A percentile compares a stretch with the other conserved stretches of the same genome.
Evolutionary conservation across 2,797 vertebrate species (phyloP).

Genomic region (Sebastes kiyomatsui): DNA sequence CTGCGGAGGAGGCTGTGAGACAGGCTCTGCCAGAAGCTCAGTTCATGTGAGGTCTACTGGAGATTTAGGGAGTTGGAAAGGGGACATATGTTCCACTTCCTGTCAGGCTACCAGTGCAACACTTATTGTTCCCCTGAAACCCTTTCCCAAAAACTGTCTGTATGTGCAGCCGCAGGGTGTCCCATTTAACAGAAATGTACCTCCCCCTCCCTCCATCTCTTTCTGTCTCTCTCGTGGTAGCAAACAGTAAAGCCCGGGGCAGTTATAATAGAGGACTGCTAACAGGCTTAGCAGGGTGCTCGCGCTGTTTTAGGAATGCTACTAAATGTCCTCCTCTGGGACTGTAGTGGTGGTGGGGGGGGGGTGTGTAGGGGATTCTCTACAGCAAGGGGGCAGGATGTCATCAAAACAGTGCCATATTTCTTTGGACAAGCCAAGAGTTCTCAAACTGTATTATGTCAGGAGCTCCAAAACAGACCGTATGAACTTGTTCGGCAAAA

Average conservation of each 20-base stretch:
- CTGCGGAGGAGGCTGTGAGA: conserved; percentile 18
- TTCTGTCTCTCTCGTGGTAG: conserved; percentile 30
- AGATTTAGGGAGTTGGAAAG: conserved; percentile 62
- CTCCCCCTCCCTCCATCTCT: background rate
- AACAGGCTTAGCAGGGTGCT: conserved; percentile 33
- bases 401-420: conserved; percentile 31
- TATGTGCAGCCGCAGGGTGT: conserved; percentile 50
- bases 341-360: background rate
- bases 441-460: background rate
- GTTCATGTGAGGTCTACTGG: conserved; percentile 73
- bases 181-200: conserved; percentile 47
- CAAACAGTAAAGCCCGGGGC: conserved; percentile 48
- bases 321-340: conserved; percentile 34
- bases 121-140: conserved; percentile 55
- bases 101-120: conserved; percentile 38
- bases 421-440: background rate
- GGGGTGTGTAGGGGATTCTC: background rate
- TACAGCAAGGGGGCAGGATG: conserved; percentile 22
- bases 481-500: conserved; percentile 15
- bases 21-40: conserved; percentile 55
- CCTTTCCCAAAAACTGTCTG: conserved; percentile 41
- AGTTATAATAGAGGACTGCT: conserved; percentile 40
- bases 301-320: conserved; percentile 39
- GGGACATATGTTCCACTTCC: conserved; percentile 69
- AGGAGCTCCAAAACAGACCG: conserved; percentile 2